Evolutionary conservation across 2,113 vertebrate species (phyloP), one percentile per base, ranked within the genome.

Genomic region (Chaetodon trifascialis): DNA sequence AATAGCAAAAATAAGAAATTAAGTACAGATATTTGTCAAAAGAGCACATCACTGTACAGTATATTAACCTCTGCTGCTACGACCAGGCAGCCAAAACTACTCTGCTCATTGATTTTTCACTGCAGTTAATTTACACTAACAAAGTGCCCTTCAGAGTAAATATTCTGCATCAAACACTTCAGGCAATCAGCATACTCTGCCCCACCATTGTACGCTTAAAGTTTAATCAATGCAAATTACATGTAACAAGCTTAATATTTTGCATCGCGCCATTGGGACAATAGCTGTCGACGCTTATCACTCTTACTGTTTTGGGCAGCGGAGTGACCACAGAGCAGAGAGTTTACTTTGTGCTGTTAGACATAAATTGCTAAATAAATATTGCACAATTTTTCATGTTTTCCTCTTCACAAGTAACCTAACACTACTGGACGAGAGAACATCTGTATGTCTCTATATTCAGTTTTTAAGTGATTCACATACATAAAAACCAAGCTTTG

Each of bases 181-280:
- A 83, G 62, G 83, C 92, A 95, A 94, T 95, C 92, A 94, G 83
- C 80, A 80, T 60, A 83, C 73, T 79, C 84, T 87, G 82, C 68
- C 80, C 79, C 76, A 83, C 87, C 81, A 72, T 91, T 91, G 90
- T 69, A 91, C 72, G 83, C 79, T 92, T 86, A 92, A 93, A 93
- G 89, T 93, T 93, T 93, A 94, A 94, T 95, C 91, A 91, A 94
- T 94, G 93, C 92, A 95, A 92, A 94, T 94, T 89, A 79, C 79
- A 87, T 42, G 56, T 84, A 70, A 82, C 77, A 90, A 87, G 91
- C 74, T 84, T 90, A 86, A 88, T 87, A 82, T 93, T 93, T 89
- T 70, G 72, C 84, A 81, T 75, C 38, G 38, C 0, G 69, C 80
- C 80, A 80, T 80, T 75, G 65, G 79, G 69, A 92, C 80, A 63